Conservation (phyloP, 2,888 invertebrate species). For the Rhogogaster chlorosoma region DNA sequence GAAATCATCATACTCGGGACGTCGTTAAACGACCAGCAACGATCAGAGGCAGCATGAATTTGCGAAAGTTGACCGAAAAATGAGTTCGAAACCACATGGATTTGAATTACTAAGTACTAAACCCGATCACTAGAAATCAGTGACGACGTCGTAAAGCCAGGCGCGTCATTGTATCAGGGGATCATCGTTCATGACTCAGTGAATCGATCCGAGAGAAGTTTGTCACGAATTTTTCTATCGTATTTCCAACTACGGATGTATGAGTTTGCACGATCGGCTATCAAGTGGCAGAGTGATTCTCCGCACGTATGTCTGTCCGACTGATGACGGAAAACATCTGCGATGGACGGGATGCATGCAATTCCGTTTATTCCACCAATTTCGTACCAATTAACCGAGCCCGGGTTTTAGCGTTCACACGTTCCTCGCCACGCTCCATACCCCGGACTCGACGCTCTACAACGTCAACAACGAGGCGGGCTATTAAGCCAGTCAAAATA, state of each 20-base stretch:
- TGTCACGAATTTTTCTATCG: too few species aligned
- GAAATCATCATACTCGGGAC: too few species aligned
- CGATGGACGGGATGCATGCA: slow-evolving; percentile 72
- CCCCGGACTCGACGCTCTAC: not conserved
- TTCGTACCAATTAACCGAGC: slow-evolving; percentile 69
- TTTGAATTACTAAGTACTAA: not conserved
- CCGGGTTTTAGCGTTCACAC: slow-evolving; percentile 56
- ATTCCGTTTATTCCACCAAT: slow-evolving; percentile 76
- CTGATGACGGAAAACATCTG: slow-evolving; percentile 69
- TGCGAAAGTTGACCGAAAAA: not conserved
- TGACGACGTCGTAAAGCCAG: not conserved
- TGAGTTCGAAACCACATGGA: not conserved
- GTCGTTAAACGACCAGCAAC: slow-evolving; percentile 64
- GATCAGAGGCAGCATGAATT: slow-evolving; percentile 60
- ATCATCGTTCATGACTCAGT: not conserved
- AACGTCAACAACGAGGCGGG: slow-evolving; percentile 25
- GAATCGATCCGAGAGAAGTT: too few species aligned
- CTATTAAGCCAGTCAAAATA: slow-evolving; percentile 38
- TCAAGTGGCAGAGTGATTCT: not conserved
- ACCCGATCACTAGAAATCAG: not conserved
- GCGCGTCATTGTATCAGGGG: not conserved
- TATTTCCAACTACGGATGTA: too few species aligned
- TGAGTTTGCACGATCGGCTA: not conserved
- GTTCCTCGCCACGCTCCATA: not conserved
- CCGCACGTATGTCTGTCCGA: not conserved